A percentile compares a stretch with the other conserved stretches of the same genome.
These are phyloP conservation scores for Syngnathoides biaculeatus DNA, from an alignment of 2,113 vertebrate genomes.

Conservation along the genomic window DNA sequence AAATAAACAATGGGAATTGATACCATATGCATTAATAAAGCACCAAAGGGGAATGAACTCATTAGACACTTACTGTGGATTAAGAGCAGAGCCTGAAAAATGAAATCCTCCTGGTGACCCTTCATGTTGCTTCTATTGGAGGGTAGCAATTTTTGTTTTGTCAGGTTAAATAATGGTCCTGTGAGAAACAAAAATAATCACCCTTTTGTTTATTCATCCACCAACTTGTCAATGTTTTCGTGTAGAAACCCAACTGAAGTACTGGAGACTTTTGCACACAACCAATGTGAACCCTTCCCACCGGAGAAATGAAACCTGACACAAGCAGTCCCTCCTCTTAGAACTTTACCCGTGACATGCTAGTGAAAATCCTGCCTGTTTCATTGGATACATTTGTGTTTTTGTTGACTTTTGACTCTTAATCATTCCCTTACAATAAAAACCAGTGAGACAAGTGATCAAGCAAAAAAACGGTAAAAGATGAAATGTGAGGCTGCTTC, in stretches of 20 bases:
- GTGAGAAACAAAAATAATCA: not conserved
- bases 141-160: not conserved
- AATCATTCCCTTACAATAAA: not conserved
- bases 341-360: not conserved
- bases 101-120: conserved; percentile 14
- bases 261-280: conserved; percentile 16
- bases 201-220: conserved; percentile 9
- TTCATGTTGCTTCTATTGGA: conserved; percentile 31
- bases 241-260: not conserved
- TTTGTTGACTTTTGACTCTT: not conserved
- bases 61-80: conserved; percentile 51
- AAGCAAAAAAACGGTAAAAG: not conserved
- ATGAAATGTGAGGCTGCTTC: not conserved
- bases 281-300: conserved; percentile 35
- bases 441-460: not conserved
- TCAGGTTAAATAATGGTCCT: not conserved
- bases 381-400: not conserved
- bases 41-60: not conserved
- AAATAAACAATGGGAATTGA: not conserved
- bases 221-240: conserved; percentile 7
- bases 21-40: not conserved
- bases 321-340: conserved; percentile 24
- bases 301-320: conserved; percentile 52
- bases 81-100: conserved; percentile 40
- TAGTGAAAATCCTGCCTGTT: not conserved